Evolutionary conservation across 2,888 invertebrate genomes (phyloP).

Genomic region (Slavum lentiscoides): DNA sequence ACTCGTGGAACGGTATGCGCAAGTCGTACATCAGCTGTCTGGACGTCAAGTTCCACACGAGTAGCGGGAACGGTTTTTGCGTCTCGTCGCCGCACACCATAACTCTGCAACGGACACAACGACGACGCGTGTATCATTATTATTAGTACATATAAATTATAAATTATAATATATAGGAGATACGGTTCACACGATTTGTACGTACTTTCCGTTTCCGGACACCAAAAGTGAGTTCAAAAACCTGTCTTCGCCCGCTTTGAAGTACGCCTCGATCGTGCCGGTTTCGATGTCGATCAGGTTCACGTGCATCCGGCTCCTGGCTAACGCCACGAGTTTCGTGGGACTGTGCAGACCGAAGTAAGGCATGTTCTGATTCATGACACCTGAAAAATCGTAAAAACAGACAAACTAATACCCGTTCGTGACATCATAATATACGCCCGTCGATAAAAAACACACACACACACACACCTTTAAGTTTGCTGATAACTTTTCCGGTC

Average conservation of each 20-base stretch:
- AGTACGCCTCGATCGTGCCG: slow-evolving; percentile 81
- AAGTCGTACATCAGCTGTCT: slow-evolving; percentile 83
- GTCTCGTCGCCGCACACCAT: slow-evolving; percentile 90
- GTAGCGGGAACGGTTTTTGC: slow-evolving; percentile 85
- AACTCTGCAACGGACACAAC: slow-evolving; percentile 64
- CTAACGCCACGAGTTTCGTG: slow-evolving; percentile 78
- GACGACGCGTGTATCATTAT: not conserved
- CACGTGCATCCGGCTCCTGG: slow-evolving; percentile 71
- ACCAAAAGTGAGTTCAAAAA: slow-evolving; percentile 85
- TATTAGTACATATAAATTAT: not conserved
- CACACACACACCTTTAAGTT: slow-evolving; percentile 59
- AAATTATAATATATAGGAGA: not conserved
- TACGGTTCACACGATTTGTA: not conserved
- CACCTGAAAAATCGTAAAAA: slow-evolving; percentile 70
- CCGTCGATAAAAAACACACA: too few relatives aligned
- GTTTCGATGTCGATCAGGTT: slow-evolving; percentile 62
- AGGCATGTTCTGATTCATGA: slow-evolving; percentile 93
- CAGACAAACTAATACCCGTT: not conserved
- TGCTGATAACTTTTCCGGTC: slow-evolving; percentile 65
- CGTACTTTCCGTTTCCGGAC: slow-evolving; percentile 81
- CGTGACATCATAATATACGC: not conserved
- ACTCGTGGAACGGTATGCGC: slow-evolving; percentile 86
- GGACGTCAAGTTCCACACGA: slow-evolving; percentile 86
- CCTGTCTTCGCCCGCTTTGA: slow-evolving; percentile 87
- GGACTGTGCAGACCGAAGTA: slow-evolving; percentile 82